phyloP scores from a whole-genome alignment of 1,140 invertebrate genomes.

The Mactra quadrangularis region DNA sequence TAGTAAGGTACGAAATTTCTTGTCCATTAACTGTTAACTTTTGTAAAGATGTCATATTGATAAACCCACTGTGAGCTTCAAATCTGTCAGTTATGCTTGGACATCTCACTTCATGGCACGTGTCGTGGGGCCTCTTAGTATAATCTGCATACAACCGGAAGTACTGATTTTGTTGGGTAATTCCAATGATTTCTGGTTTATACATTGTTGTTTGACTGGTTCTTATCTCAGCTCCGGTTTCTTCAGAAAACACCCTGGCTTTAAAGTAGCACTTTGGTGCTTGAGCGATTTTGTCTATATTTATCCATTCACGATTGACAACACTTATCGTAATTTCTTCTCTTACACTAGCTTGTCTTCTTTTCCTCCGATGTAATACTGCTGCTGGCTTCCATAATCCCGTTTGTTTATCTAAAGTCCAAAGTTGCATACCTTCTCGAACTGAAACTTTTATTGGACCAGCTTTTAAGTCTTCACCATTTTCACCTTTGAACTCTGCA shows the following conservation, averaged over 20 bases:
- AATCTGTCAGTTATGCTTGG: background rate
- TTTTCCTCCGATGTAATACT: background rate
- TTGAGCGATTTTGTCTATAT: slow-evolving; percentile 37
- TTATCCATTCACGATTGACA: slow-evolving; percentile 17
- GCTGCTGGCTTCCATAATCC: slow-evolving; percentile 10
- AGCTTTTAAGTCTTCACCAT: background rate
- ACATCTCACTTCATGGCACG: slow-evolving; percentile 40
- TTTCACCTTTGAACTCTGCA: background rate
- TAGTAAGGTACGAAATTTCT: background rate
- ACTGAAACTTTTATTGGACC: background rate
- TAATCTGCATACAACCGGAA: slow-evolving; percentile 4
- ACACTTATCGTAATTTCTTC: slow-evolving; percentile 2
- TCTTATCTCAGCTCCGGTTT: background rate
- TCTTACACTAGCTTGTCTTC: slow-evolving; percentile 10
- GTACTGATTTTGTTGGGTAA: background rate
- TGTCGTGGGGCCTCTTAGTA: background rate
- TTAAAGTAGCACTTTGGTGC: slow-evolving; percentile 48
- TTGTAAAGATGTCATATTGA: slow-evolving; percentile 28
- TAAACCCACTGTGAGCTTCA: background rate
- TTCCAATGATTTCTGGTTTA: slow-evolving; percentile 17
- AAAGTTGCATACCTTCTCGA: slow-evolving; percentile 16
- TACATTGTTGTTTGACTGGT: background rate
- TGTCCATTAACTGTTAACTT: slow-evolving; percentile 13
- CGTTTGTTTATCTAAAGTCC: background rate
- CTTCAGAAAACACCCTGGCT: slow-evolving; percentile 27